phyloP scores from a whole-genome alignment of 2,888 invertebrate species.

The Actias luna region DNA sequence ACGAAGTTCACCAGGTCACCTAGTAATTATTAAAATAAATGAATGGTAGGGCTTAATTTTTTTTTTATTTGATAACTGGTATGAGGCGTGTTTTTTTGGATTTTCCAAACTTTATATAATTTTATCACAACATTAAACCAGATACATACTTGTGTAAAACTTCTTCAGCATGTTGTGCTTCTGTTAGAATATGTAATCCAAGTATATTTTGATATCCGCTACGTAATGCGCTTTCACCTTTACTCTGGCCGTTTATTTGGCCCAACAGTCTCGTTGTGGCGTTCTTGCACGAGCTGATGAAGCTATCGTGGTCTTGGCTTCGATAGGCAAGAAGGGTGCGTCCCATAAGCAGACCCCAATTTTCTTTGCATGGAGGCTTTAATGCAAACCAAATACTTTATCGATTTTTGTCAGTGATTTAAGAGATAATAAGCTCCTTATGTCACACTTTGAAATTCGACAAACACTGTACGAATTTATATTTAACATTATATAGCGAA shows the following conservation, averaged over 20 bases:
- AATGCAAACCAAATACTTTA: slow-evolving; percentile 20
- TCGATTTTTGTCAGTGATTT: not conserved
- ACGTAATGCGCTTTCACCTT: slow-evolving; percentile 65
- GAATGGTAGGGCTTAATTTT: too few relatives aligned
- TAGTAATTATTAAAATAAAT: too few relatives aligned
- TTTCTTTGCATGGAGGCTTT: slow-evolving; percentile 71
- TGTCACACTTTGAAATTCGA: too few relatives aligned
- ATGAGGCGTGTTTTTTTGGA: too few relatives aligned
- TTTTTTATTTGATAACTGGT: too few relatives aligned
- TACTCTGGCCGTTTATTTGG: slow-evolving; percentile 66
- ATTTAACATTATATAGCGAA: too few relatives aligned
- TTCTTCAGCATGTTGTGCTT: slow-evolving; percentile 64
- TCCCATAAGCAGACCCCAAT: slow-evolving; percentile 90
- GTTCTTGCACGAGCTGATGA: slow-evolving; percentile 64
- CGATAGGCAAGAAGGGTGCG: slow-evolving; percentile 84
- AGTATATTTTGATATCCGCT: slow-evolving; percentile 72
- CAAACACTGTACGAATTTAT: too few relatives aligned
- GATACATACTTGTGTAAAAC: slow-evolving; percentile 52
- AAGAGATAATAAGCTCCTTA: too few relatives aligned
- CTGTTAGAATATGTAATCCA: slow-evolving; percentile 69
- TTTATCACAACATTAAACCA: not conserved
- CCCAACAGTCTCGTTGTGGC: slow-evolving; percentile 54
- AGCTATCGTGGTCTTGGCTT: slow-evolving; percentile 51
- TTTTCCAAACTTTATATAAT: not conserved
- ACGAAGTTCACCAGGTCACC: too few relatives aligned